These are phyloP conservation scores for Drosophila nebulosa DNA, from an alignment of 1,140 invertebrate species.

Conservation along the genomic window DNA sequence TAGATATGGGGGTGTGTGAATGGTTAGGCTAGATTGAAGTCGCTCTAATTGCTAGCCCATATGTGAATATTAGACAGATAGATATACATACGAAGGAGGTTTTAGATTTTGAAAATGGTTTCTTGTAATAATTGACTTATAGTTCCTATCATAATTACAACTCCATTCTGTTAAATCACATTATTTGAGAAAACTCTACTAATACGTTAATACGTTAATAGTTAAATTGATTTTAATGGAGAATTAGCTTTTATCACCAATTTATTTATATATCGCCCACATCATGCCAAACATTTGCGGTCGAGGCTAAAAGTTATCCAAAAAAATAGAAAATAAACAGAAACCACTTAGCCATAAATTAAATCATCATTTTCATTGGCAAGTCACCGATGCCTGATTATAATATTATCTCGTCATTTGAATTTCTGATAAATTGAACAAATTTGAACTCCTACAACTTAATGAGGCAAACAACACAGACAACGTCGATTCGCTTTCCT, in stretches of 20 bases:
- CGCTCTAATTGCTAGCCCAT: not conserved
- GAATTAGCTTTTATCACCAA: not conserved
- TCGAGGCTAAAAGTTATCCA: constrained; percentile 44
- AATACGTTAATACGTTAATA: not conserved
- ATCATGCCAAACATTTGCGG: constrained; percentile 11
- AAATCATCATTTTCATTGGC: constrained; percentile 48
- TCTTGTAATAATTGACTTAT: too few species aligned
- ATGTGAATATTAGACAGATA: not conserved
- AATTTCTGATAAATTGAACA: constrained; percentile 52
- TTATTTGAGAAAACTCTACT: not conserved
- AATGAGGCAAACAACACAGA: constrained; percentile 39
- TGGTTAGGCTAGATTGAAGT: not conserved
- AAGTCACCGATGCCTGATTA: constrained; percentile 39
- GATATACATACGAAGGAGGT: not conserved
- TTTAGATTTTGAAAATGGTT: too few species aligned
- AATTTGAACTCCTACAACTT: constrained; percentile 74
- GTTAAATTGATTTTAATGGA: constrained; percentile 9
- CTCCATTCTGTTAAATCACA: not conserved
- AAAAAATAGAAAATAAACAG: not conserved
- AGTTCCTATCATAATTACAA: not conserved
- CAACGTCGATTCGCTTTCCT: constrained; percentile 56
- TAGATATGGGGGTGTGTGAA: not conserved
- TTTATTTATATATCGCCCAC: constrained; percentile 1
- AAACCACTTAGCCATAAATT: constrained; percentile 47
- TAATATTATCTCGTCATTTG: constrained; percentile 57